Percentiles rank a stretch among this genome's conserved stretches.
phyloP scores from a whole-genome alignment of 2,113 vertebrate species.

The Gambusia affinis region DNA sequence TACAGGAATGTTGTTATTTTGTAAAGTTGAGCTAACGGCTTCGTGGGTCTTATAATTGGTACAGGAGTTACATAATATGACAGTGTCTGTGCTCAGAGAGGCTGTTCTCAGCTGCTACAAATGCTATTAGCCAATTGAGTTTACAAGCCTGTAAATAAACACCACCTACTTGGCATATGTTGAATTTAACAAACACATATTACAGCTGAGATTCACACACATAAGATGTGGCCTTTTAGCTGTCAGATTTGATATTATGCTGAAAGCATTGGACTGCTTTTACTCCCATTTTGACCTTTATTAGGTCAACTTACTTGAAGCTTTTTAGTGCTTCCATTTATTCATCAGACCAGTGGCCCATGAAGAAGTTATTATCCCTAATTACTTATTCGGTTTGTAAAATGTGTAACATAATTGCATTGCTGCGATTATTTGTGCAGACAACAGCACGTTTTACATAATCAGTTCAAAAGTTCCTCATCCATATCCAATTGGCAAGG shows the following conservation, averaged over 20 bases:
- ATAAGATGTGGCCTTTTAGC: too few relatives aligned
- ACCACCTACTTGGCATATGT: neutral
- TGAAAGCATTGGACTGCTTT: neutral
- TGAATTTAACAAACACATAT: neutral
- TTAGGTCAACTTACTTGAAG: neutral
- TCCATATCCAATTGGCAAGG: neutral
- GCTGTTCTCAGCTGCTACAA: slow-evolving; percentile 13
- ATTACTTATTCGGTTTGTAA: neutral
- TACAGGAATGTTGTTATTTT: neutral
- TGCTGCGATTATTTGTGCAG: neutral
- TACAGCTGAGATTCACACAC: neutral
- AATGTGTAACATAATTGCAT: neutral
- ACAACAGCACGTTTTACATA: neutral
- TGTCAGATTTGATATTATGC: neutral
- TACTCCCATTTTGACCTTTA: neutral
- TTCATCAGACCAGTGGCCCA: neutral
- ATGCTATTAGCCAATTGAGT: neutral
- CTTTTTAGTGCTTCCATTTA: neutral
- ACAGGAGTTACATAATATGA: slow-evolving; percentile 25
- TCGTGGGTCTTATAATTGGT: slow-evolving; percentile 32
- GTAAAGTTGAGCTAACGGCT: slow-evolving; percentile 3
- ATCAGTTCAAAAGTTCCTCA: neutral
- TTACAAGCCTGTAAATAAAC: slow-evolving; percentile 15
- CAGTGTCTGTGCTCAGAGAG: neutral
- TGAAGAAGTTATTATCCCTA: neutral